Conservation (phyloP, 2,797 vertebrate species). For the Anguilla megastoma region DNA sequence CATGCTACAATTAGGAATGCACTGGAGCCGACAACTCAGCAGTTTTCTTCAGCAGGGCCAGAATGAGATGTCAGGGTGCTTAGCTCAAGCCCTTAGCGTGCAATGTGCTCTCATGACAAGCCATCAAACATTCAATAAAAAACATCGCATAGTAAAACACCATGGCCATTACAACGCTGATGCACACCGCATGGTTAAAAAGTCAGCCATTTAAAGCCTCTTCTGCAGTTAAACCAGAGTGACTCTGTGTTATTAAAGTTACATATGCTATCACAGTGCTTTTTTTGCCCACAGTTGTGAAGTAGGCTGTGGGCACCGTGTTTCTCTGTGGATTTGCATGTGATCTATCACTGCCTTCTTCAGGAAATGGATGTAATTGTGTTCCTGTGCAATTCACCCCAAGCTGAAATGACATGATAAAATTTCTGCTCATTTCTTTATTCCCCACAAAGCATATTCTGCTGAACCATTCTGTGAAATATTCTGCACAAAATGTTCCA, state of each 20-base stretch:
- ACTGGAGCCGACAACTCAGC: not conserved
- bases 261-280: not conserved
- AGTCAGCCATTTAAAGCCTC: not conserved
- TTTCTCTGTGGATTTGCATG: not conserved
- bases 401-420: not conserved
- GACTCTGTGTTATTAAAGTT: not conserved
- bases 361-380: not conserved
- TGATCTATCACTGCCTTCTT: not conserved
- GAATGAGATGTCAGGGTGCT: not conserved
- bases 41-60: not conserved
- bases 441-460: not conserved
- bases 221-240: not conserved
- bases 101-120: not conserved
- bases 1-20: not conserved
- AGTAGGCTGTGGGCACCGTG: not conserved
- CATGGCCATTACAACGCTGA: not conserved
- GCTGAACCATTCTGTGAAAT: not conserved
- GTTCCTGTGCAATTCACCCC: not conserved
- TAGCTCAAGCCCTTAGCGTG: not conserved
- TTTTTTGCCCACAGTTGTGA: not conserved
- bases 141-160: not conserved
- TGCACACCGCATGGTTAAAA: not conserved
- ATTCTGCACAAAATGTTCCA: not conserved
- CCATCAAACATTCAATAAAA: conserved; percentile 14
- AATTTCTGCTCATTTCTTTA: not conserved